phyloP scores from a whole-genome alignment of 2,797 vertebrate species.

The Gadopsis marmoratus region DNA sequence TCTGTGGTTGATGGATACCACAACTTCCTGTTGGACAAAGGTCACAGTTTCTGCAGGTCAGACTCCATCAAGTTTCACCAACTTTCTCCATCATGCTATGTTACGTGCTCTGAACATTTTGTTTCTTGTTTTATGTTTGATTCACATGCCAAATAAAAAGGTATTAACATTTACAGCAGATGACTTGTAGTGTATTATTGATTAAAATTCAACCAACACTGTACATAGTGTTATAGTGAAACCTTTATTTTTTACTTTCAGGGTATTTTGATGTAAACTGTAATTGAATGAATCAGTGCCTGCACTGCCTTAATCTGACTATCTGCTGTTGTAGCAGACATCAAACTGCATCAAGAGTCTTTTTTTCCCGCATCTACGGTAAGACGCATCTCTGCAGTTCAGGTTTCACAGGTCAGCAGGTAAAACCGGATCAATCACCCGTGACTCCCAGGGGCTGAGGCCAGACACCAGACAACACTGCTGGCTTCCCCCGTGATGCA shows the following conservation, averaged over 20 bases:
- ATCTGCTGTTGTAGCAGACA: neutral
- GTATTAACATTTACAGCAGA: neutral
- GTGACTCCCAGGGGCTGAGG: constrained; percentile 9
- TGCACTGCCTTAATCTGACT: neutral
- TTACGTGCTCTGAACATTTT: neutral
- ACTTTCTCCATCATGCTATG: neutral
- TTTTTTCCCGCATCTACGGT: neutral
- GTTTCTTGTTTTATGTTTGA: neutral
- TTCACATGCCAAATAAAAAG: neutral
- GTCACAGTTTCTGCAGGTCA: neutral
- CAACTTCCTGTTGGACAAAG: neutral
- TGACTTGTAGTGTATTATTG: neutral
- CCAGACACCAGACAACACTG: neutral
- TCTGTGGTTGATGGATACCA: neutral
- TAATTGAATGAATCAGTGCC: neutral
- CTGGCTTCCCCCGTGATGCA: neutral
- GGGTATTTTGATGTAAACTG: neutral
- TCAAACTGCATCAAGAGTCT: neutral
- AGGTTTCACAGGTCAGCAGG: constrained; percentile 20
- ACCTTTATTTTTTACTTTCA: neutral
- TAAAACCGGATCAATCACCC: constrained; percentile 31
- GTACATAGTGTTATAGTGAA: neutral
- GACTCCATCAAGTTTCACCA: neutral
- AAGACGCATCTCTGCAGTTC: neutral
- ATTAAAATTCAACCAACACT: neutral